Evolutionary conservation across 2,888 invertebrate genomes (phyloP).

Genomic region (Drosophila nigritarsus): DNA sequence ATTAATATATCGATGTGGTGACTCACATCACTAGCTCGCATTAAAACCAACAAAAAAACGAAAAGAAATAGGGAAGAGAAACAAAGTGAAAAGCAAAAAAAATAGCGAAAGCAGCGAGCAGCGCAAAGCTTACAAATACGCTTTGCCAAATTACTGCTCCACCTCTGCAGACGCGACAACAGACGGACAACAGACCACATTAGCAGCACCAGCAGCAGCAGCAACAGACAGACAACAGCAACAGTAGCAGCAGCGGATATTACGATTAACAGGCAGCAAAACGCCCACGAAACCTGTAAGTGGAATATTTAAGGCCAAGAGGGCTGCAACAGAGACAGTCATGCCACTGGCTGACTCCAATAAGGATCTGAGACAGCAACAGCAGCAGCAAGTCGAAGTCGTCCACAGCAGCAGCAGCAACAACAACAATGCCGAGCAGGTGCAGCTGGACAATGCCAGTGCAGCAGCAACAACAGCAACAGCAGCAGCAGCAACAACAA

Average conservation of each 20-base stretch:
- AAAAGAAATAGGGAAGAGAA: slow-evolving; percentile 25
- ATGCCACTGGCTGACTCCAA: slow-evolving; percentile 84
- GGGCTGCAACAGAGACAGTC: slow-evolving; percentile 52
- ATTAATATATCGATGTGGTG: slow-evolving; percentile 9
- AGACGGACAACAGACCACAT: slow-evolving; percentile 14
- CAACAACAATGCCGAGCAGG: slow-evolving; percentile 48
- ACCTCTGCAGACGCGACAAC: slow-evolving; percentile 4
- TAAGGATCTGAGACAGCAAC: slow-evolving; percentile 79
- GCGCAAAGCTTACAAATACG: slow-evolving; percentile 33
- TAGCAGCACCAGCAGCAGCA: slow-evolving; percentile 22
- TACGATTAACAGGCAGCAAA: slow-evolving; percentile 30
- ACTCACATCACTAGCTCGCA: slow-evolving; percentile 40
- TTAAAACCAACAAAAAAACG: slow-evolving; percentile 30
- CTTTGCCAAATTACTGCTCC: slow-evolving; percentile 30
- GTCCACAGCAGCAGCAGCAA: slow-evolving; percentile 47
- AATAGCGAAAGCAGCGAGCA: slow-evolving; percentile 33
- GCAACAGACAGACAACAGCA: slow-evolving; percentile 21
- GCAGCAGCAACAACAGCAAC: slow-evolving; percentile 29
- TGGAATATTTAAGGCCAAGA: slow-evolving; percentile 48
- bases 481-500: slow-evolving; percentile 23
- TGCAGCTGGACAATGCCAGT: slow-evolving; percentile 51
- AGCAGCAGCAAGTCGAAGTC: slow-evolving; percentile 66
- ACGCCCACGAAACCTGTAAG: slow-evolving; percentile 55
- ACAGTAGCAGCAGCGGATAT: slow-evolving; percentile 20
- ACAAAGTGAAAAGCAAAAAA: slow-evolving; percentile 47